Evolutionary conservation across 2,797 vertebrate species (phyloP).

Genomic region (Sparidentex hasta): DNA sequence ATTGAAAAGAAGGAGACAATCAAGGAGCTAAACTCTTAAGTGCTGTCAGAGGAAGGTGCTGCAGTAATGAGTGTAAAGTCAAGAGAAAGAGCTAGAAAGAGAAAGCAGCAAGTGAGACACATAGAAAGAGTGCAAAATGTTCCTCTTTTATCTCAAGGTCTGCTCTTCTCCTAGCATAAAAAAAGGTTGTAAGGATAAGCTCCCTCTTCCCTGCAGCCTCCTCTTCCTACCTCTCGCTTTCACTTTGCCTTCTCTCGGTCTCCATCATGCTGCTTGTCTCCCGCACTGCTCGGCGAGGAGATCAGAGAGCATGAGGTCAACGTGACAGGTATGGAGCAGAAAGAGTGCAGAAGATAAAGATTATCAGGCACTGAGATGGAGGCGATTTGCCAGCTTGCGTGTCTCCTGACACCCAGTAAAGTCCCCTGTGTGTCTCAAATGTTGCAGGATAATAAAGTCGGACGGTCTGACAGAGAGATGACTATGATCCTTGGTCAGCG

Average conservation of each 20-base stretch:
- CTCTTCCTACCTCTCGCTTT: not conserved
- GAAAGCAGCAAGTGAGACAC: slow-evolving; percentile 47
- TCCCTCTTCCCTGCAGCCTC: slow-evolving; percentile 22
- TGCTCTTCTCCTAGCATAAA: slow-evolving; percentile 43
- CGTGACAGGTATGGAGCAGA: slow-evolving; percentile 33
- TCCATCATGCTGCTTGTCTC: slow-evolving; percentile 8
- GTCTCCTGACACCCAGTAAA: slow-evolving; percentile 47
- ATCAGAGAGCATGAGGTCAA: slow-evolving; percentile 37
- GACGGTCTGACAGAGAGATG: slow-evolving; percentile 35
- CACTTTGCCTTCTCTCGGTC: not conserved
- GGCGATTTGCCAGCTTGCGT: slow-evolving; percentile 38
- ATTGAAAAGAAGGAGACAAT: slow-evolving; percentile 27
- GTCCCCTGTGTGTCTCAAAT: slow-evolving; percentile 23
- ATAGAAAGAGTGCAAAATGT: slow-evolving; percentile 40
- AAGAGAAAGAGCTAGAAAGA: slow-evolving; percentile 46
- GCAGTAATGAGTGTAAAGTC: slow-evolving; percentile 62
- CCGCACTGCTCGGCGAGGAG: slow-evolving; percentile 10
- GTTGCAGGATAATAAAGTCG: slow-evolving; percentile 60
- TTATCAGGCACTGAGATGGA: slow-evolving; percentile 48
- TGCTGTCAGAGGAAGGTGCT: slow-evolving; percentile 55
- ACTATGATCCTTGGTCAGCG: slow-evolving; percentile 53
- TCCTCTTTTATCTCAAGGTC: slow-evolving; percentile 53
- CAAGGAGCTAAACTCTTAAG: slow-evolving; percentile 47
- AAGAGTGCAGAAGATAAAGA: slow-evolving; percentile 41
- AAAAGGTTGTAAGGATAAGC: slow-evolving; percentile 43